Evolutionary conservation across 2,797 vertebrate species (phyloP), one percentile per base, ranked within the genome.

Genomic region (Danio choprae): DNA sequence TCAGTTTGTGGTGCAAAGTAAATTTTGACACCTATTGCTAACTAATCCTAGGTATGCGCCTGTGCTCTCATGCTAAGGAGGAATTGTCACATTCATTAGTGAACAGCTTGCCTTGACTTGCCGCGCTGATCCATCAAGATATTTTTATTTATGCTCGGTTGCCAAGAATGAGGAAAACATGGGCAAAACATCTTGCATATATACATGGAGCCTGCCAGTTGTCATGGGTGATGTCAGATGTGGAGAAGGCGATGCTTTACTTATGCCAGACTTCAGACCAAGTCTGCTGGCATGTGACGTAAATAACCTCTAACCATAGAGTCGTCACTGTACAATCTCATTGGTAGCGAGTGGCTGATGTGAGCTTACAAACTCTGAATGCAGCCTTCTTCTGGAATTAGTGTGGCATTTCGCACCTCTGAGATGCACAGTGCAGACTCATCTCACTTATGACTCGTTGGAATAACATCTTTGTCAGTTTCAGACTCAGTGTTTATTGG

Each of bases 391-490:
- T 55, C 55, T 59, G 48, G 58, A 81, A 79, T 65, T 38, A 50
- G 67, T 76, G 44, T 79, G 55, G 55, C 77, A 80, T 62, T 59
- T 80, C 38, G 36, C 38, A 51, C 62, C 51, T 64, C 51, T 63
- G 77, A 63, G 16, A 43, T 74, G 46, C 46, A 36, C 16, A n/a
- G 41, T 53, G 58, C 73, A 20, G 53, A n/a, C 77, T 65, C 62
- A 85, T 79, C 83, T 80, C 75, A 83, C 85, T 91, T 91, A 89
- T 90, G 85, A 84, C 88, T 80, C 70, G 85, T 74, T 87, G 84
- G 88, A 84, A 85, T 68, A 74, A 89, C 74, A 84, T 89, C 87
- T 89, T 83, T 64, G 69, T 84, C 85, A 85, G 83, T 56, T 80
- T 58, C 18, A 48, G 36, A 48, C 59, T 65, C 5, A 0, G 48